These are phyloP conservation scores for Mycalesis mineus DNA, from an alignment of 2,888 invertebrate species.

Conservation along the genomic window DNA sequence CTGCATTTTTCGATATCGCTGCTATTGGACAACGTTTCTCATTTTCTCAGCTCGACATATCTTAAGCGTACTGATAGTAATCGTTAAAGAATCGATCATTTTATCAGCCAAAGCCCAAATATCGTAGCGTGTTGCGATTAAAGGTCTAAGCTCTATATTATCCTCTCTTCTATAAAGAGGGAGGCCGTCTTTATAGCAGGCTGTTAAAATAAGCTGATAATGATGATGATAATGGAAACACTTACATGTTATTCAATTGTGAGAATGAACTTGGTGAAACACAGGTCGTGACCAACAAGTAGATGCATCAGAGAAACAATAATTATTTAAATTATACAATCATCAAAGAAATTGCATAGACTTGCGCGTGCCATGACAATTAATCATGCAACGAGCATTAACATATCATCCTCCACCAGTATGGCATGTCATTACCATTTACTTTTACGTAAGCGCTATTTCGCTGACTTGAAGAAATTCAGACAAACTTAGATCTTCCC, in stretches of 20 bases:
- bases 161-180: too few species aligned
- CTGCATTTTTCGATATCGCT: too few species aligned
- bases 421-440: conserved; percentile 40
- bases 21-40: too few species aligned
- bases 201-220: too few species aligned
- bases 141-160: too few species aligned
- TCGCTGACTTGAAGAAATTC: conserved; percentile 31
- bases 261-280: neutral
- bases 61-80: too few species aligned
- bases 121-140: too few species aligned
- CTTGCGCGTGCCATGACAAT: conserved; percentile 23
- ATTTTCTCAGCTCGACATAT: too few species aligned
- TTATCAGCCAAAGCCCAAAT: too few species aligned
- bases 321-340: conserved; percentile 3
- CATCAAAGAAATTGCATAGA: conserved; percentile 2
- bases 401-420: conserved; percentile 34
- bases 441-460: conserved; percentile 39
- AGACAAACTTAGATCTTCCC: conserved; percentile 4
- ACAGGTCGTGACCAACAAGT: conserved; percentile 4
- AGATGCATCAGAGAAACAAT: conserved; percentile 5
- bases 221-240: neutral
- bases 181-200: too few species aligned
- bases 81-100: too few species aligned
- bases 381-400: conserved; percentile 34
- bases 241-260: neutral